phyloP scores from a whole-genome alignment of 2,888 invertebrate species.

The Helleia helle region DNA sequence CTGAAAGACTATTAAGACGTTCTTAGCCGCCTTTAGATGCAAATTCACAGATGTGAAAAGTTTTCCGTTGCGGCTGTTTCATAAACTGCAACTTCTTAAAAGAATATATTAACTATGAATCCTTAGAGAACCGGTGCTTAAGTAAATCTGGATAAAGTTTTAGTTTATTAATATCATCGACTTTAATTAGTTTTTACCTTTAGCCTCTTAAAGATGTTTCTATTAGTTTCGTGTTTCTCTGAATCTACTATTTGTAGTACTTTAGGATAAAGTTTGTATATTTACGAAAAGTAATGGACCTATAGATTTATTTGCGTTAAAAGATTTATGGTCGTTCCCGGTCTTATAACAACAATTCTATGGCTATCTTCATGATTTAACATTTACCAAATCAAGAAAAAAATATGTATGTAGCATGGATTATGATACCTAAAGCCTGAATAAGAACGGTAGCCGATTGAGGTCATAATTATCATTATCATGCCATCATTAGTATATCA shows the following conservation, averaged over 20 bases:
- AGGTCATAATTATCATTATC: too few species aligned
- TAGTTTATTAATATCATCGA: slow-evolving; percentile 8
- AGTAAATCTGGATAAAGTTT: slow-evolving; percentile 4
- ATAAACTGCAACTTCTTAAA: slow-evolving; percentile 26
- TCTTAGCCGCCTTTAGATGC: slow-evolving; percentile 40
- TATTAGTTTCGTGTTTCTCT: not conserved
- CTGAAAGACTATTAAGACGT: not conserved
- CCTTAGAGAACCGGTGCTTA: slow-evolving; percentile 5
- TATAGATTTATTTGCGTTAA: too few species aligned
- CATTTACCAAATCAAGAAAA: too few species aligned
- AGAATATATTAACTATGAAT: slow-evolving; percentile 17
- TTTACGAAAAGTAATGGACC: too few species aligned
- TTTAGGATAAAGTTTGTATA: too few species aligned
- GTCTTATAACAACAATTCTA: too few species aligned
- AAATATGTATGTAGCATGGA: too few species aligned
- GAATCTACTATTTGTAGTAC: not conserved
- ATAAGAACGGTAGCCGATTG: too few species aligned
- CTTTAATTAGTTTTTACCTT: slow-evolving; percentile 7
- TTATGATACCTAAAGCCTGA: too few species aligned
- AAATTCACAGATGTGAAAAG: slow-evolving; percentile 41
- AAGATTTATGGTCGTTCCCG: too few species aligned
- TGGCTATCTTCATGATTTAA: too few species aligned
- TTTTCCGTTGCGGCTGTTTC: slow-evolving; percentile 30
- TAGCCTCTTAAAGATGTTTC: slow-evolving; percentile 1
- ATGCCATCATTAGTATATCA: too few species aligned